Evolutionary conservation across 2,797 vertebrate species (phyloP).

Genomic region (Enteromius mattozi): DNA sequence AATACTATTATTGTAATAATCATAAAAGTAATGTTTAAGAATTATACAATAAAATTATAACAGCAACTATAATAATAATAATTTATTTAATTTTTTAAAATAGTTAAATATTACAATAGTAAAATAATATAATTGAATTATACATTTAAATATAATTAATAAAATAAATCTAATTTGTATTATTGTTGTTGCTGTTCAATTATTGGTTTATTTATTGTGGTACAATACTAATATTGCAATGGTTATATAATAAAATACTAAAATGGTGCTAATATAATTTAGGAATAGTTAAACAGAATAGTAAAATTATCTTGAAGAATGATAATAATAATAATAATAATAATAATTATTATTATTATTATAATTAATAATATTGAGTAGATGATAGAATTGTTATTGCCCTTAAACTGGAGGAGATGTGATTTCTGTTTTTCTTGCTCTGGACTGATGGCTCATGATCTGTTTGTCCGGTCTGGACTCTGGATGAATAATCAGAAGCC

Average conservation of each 20-base stretch:
- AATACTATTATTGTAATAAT: neutral
- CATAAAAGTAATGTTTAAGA: neutral
- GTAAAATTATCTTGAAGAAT: neutral
- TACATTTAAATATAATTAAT: neutral
- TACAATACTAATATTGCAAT: neutral
- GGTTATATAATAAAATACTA: neutral
- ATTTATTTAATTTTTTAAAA: too few species aligned
- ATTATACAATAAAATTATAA: neutral
- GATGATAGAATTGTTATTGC: neutral
- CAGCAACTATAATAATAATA: too few species aligned
- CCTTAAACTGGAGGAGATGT: neutral
- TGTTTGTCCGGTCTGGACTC: neutral
- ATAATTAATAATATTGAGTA: neutral
- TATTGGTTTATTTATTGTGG: neutral
- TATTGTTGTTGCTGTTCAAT: neutral
- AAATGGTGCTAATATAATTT: neutral
- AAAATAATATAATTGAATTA: neutral
- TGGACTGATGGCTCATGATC: neutral
- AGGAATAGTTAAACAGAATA: neutral
- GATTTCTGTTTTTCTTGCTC: neutral
- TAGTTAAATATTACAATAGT: neutral
- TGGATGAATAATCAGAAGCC: slow-evolving; percentile 13
- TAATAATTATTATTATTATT: too few species aligned
- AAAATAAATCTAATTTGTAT: neutral
- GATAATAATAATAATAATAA: neutral